These are phyloP conservation scores for Antheraea mylitta DNA, from an alignment of 1,140 invertebrate species.

Conservation along the genomic window DNA sequence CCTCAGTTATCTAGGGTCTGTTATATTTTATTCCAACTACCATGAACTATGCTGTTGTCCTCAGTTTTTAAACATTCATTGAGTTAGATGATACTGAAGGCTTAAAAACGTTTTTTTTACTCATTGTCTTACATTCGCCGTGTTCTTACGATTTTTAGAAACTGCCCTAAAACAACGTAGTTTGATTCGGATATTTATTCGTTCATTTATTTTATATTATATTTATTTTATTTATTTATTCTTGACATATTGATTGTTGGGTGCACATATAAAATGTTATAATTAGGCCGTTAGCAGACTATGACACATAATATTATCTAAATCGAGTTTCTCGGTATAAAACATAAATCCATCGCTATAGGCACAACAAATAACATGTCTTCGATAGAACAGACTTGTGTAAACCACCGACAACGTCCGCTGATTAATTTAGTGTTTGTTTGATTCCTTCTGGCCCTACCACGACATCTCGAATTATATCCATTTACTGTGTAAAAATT, in stretches of 20 bases:
- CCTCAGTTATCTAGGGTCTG: too few relatives aligned
- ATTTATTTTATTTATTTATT: too few relatives aligned
- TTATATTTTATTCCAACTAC: too few relatives aligned
- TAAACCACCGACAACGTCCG: background rate
- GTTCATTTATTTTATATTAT: too few relatives aligned
- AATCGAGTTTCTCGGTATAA: background rate
- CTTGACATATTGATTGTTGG: background rate
- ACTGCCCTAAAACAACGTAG: too few relatives aligned
- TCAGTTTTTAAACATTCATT: too few relatives aligned
- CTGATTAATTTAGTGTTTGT: constrained; percentile 3
- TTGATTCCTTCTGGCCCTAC: background rate
- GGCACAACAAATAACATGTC: background rate
- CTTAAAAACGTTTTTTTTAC: too few relatives aligned
- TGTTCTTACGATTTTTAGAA: too few relatives aligned
- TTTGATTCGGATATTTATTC: too few relatives aligned
- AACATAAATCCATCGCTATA: constrained; percentile 2
- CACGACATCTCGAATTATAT: background rate
- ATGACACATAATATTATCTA: background rate
- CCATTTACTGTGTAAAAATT: background rate
- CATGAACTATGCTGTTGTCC: too few relatives aligned
- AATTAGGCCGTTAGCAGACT: background rate
- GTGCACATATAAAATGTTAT: background rate
- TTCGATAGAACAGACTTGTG: background rate
- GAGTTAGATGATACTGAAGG: too few relatives aligned
- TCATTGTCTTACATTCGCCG: too few relatives aligned